Evolutionary conservation across 2,113 vertebrate species (phyloP).

Genomic region (Tauraco erythrolophus): DNA sequence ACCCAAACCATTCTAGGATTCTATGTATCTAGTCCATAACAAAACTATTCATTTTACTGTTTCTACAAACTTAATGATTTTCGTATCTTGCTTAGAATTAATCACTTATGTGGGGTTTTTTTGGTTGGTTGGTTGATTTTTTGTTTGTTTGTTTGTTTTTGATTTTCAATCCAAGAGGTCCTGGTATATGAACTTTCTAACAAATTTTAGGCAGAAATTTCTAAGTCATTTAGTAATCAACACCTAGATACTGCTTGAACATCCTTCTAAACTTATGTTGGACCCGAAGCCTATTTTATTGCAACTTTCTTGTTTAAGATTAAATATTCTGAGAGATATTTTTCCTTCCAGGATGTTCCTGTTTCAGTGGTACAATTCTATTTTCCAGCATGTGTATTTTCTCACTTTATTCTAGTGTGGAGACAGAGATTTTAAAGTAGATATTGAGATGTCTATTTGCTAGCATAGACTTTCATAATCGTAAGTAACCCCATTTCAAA

Average conservation of each 20-base stretch:
- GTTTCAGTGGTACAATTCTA: background rate
- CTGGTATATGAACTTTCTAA: background rate
- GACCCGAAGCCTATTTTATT: background rate
- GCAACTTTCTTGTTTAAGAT: background rate
- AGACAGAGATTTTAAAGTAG: background rate
- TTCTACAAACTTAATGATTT: too few relatives aligned
- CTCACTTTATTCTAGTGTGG: background rate
- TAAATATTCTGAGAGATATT: background rate
- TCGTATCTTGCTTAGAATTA: too few relatives aligned
- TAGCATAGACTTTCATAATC: background rate
- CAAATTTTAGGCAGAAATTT: background rate
- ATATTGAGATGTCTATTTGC: background rate
- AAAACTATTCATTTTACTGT: too few relatives aligned
- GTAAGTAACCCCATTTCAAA: background rate
- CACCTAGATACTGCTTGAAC: background rate
- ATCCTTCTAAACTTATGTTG: background rate
- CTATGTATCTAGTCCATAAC: too few relatives aligned
- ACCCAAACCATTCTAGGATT: too few relatives aligned
- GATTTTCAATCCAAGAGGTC: background rate
- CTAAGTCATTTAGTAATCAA: background rate
- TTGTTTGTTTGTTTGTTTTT: too few relatives aligned
- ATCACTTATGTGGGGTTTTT: too few relatives aligned
- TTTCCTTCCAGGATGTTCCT: background rate
- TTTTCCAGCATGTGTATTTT: background rate
- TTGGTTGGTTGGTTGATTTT: too few relatives aligned